Evolutionary conservation across 1,140 invertebrate genomes (phyloP).

Genomic region (Lamellibrachia luymesi): DNA sequence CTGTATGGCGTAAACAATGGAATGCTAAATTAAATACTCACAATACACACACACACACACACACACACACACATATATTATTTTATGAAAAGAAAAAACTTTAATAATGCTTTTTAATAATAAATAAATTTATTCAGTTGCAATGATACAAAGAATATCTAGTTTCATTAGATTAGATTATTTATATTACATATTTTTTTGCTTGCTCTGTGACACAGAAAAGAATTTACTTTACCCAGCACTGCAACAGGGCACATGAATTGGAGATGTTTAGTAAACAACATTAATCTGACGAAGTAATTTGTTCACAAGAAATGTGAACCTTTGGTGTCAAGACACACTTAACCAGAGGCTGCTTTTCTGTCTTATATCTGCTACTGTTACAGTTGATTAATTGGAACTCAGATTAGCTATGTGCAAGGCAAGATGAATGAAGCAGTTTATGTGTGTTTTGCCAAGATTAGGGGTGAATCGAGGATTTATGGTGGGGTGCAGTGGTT

Average conservation of each 20-base stretch:
- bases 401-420: neutral
- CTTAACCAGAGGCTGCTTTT: neutral
- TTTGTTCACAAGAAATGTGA: neutral
- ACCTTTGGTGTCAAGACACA: neutral
- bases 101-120: neutral
- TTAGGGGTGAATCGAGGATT: neutral
- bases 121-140: neutral
- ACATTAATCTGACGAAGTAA: neutral
- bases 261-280: neutral
- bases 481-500: neutral
- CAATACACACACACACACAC: neutral
- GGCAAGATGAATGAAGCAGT: neutral
- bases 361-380: neutral
- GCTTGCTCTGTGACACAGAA: neutral
- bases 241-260: neutral
- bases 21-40: neutral
- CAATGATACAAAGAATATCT: neutral
- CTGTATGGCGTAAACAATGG: neutral
- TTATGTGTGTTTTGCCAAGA: neutral
- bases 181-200: neutral
- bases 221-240: neutral
- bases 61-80: neutral
- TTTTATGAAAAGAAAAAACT: neutral
- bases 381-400: conserved; percentile 5
- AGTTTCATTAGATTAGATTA: neutral